Percentiles rank a stretch among this genome's conserved stretches.
Conservation (phyloP, 2,888 invertebrate genomes). For the Drosophila conformis region DNA sequence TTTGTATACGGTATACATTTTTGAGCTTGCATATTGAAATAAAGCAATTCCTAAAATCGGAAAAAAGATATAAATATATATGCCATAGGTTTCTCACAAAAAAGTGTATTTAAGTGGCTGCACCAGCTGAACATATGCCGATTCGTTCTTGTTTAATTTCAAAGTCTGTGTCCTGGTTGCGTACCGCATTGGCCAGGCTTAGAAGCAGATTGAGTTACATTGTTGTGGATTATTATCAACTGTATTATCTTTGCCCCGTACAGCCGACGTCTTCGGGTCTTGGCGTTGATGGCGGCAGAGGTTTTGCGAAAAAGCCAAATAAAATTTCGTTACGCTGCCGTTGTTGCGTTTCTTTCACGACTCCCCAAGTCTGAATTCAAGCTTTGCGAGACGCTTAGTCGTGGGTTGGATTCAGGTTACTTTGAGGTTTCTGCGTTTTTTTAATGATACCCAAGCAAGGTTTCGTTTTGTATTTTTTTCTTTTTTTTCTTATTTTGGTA, state of each 20-base stretch:
- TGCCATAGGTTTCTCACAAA: not conserved
- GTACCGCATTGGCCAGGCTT: slow-evolving; percentile 67
- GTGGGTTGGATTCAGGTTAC: slow-evolving; percentile 47
- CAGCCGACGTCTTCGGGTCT: slow-evolving; percentile 23
- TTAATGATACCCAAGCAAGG: slow-evolving; percentile 70
- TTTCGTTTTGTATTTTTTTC: slow-evolving; percentile 16
- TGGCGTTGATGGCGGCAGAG: slow-evolving; percentile 44
- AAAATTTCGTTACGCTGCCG: slow-evolving; percentile 80
- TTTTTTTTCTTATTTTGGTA: slow-evolving; percentile 6
- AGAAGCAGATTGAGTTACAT: slow-evolving; percentile 80
- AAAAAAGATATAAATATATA: not conserved
- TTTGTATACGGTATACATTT: not conserved
- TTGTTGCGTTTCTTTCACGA: slow-evolving; percentile 57
- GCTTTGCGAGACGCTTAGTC: slow-evolving; percentile 23
- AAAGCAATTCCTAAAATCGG: not conserved
- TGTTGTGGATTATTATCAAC: slow-evolving; percentile 81
- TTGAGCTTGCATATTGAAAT: not conserved
- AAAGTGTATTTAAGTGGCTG: slow-evolving; percentile 30
- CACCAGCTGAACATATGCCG: not conserved
- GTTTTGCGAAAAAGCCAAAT: slow-evolving; percentile 62
- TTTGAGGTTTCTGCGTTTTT: slow-evolving; percentile 49
- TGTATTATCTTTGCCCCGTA: slow-evolving; percentile 65
- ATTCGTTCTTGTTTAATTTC: slow-evolving; percentile 25
- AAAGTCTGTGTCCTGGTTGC: slow-evolving; percentile 56
- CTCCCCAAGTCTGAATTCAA: slow-evolving; percentile 17